Base-by-base conservation (phyloP, 1,140 invertebrate genomes). In the Gryon sp. region DNA sequence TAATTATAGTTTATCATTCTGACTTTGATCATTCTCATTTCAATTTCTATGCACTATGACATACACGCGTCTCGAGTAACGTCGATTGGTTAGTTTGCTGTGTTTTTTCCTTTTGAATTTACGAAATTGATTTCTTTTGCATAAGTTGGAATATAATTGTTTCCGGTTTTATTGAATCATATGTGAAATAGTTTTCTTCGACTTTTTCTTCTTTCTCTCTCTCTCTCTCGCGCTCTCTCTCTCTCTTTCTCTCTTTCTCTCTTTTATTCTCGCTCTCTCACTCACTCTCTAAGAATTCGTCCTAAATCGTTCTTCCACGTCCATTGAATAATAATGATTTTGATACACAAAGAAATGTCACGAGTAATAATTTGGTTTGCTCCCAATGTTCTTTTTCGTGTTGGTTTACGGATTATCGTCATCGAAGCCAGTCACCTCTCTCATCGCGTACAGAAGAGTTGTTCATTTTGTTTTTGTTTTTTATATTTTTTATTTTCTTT, bases 271-370 rank as follows among this genome's bases (percentile, higher is more conserved):
- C 46, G 15, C 50, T 34, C 55, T 65, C 53, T 45, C 74, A 57
- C 66, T 57, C 75, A 78, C 55, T 57, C 75, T 77, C 55, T 68
- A 72, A 72, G 40, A 63, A 73, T 73, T 78, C 63, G 40, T 73
- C 75, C 75, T 78, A 78, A 72, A 68, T 72, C 75, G 62, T 78
- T 73, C 62, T 78, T 69, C 68, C 62, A 78, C 75, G 75, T 78
- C 75, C 75, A 69, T 73, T 78, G 68, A 78, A 78, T 62, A 36
- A 16, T 5, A 46, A 34, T 76, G 59, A 59, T 43, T 11, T 24
- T 32, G 46, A 66, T 46, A 50, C 14, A 57, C n/a, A 48, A 46
- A 19, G 32, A 57, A 30, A 38, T 32, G 28, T 53, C 48, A 36
- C 38, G 38, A n/a, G 11, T 36, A 20, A 50, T 41, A 60, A 32